A percentile compares a stretch with the other conserved stretches of the same genome.
Conservation (phyloP, 1,140 invertebrate species). For the Sitobion miscanthi region DNA sequence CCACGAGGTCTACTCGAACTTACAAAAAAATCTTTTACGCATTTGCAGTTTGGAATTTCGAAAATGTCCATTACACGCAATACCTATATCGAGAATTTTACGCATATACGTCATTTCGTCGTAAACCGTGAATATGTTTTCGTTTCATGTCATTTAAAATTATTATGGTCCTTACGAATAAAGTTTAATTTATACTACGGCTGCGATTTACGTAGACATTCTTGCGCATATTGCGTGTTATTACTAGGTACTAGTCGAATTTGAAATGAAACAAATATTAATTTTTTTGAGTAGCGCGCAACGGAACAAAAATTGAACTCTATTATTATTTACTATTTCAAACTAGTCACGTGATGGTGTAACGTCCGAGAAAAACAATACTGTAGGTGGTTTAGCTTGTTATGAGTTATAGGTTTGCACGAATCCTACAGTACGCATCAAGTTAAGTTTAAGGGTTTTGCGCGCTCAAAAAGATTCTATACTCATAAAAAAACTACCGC, state of each 20-base stretch:
- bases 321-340: neutral
- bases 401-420: neutral
- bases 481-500: neutral
- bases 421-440: neutral
- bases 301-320: neutral
- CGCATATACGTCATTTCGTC: neutral
- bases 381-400: neutral
- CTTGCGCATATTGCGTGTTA: neutral
- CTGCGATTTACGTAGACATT: neutral
- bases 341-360: neutral
- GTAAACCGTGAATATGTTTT: neutral
- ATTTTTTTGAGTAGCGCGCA: neutral
- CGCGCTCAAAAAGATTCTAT: neutral
- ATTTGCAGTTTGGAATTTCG: neutral
- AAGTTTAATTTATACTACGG: neutral
- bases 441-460: neutral
- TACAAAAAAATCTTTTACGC: neutral
- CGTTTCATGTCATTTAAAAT: neutral
- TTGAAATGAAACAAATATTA: neutral
- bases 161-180: neutral
- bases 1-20: neutral
- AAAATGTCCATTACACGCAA: neutral
- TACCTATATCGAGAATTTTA: neutral
- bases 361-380: neutral
- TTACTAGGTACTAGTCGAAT: neutral